Evolutionary conservation across 2,113 vertebrate species (phyloP).

Genomic region (Beaufortia kweichowensis): DNA sequence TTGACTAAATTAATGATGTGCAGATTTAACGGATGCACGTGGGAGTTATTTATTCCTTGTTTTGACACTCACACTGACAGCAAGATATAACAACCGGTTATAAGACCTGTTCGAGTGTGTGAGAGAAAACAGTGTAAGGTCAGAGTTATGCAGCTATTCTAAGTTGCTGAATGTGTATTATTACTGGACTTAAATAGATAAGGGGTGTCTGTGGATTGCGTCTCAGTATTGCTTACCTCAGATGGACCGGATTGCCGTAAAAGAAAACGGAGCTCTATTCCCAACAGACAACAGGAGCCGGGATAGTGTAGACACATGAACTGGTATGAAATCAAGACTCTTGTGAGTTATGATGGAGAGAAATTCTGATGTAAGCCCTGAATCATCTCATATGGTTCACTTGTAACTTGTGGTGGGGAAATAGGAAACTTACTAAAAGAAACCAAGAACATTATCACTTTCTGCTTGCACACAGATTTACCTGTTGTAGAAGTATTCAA

Average conservation of each 20-base stretch:
- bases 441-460: slow-evolving; percentile 4
- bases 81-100: slow-evolving; percentile 10
- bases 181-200: background rate
- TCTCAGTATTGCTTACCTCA: slow-evolving; percentile 22
- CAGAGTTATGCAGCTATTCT: slow-evolving; percentile 7
- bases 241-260: background rate
- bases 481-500: background rate
- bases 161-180: slow-evolving; percentile 21
- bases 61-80: slow-evolving; percentile 24
- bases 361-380: slow-evolving; percentile 40
- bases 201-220: slow-evolving; percentile 1
- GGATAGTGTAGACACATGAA: background rate
- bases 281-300: background rate
- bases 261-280: slow-evolving; percentile 4
- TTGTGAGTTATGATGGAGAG: background rate
- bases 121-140: slow-evolving; percentile 14
- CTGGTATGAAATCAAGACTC: background rate
- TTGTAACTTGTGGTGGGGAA: background rate
- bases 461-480: background rate
- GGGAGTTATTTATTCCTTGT: slow-evolving; percentile 38
- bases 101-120: slow-evolving; percentile 1
- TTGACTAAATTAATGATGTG: slow-evolving; percentile 31
- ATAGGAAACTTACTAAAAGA: background rate
- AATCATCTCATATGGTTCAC: slow-evolving; percentile 30
- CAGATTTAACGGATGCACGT: slow-evolving; percentile 13